Percentiles rank a stretch among this genome's conserved stretches.
phyloP scores from a whole-genome alignment of 2,888 invertebrate species.

The Chaetogeoica ovagalla region DNA sequence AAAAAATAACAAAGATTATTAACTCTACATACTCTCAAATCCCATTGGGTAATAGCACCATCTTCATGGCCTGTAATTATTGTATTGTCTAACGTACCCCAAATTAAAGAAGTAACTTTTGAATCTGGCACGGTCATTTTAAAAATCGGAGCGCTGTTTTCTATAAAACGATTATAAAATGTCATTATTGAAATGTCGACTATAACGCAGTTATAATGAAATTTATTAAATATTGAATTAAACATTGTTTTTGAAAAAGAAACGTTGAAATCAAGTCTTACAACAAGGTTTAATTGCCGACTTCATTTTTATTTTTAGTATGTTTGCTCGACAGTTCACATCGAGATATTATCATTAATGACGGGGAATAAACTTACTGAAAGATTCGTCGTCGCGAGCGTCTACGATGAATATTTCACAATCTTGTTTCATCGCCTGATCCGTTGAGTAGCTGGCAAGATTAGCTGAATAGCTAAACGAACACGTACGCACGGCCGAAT shows the following conservation, averaged over 20 bases:
- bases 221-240: no score
- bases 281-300: no score
- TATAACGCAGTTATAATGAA: no score
- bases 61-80: conserved; percentile 93
- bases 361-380: conserved; percentile 43
- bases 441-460: conserved; percentile 89
- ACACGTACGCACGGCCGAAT: conserved; percentile 89
- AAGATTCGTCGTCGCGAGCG: conserved; percentile 62
- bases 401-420: conserved; percentile 90
- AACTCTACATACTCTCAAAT: conserved; percentile 70
- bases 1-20: not conserved
- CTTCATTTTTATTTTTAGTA: no score
- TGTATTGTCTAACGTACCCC: conserved; percentile 91
- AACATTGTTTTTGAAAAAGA: no score
- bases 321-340: no score
- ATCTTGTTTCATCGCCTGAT: conserved; percentile 85
- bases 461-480: conserved; percentile 91
- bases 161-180: conserved; percentile 15
- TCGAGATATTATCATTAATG: not conserved
- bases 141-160: conserved; percentile 49
- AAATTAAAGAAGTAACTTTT: conserved; percentile 89
- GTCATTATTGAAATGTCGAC: not conserved
- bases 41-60: conserved; percentile 91
- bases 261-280: no score
- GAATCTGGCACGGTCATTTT: conserved; percentile 53